Conservation (phyloP, 2,888 invertebrate genomes). For the Sphecodes monilicornis region DNA sequence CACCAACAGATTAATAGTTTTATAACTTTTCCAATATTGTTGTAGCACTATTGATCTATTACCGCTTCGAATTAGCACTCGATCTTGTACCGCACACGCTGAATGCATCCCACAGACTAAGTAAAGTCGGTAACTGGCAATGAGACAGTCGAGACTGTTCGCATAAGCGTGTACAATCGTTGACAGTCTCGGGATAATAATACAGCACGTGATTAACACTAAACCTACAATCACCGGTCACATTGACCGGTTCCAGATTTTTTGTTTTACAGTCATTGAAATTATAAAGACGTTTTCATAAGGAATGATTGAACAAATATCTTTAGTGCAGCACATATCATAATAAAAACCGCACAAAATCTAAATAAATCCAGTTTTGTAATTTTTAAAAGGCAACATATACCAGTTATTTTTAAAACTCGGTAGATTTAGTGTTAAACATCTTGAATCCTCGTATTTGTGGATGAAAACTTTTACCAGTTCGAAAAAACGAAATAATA, state of each 20-base stretch:
- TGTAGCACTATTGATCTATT: not conserved
- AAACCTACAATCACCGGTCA: too few species aligned
- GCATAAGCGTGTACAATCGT: slow-evolving; percentile 30
- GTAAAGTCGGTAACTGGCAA: slow-evolving; percentile 20
- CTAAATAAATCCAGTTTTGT: too few species aligned
- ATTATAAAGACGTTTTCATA: too few species aligned
- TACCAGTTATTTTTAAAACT: too few species aligned
- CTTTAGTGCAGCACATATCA: too few species aligned
- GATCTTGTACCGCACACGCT: slow-evolving; percentile 15
- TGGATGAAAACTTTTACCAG: not conserved
- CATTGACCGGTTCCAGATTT: too few species aligned
- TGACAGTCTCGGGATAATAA: slow-evolving; percentile 26
- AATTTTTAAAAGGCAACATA: too few species aligned
- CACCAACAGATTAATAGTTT: not conserved
- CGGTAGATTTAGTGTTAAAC: too few species aligned
- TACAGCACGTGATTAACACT: not conserved
- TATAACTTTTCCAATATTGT: not conserved
- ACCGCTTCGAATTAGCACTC: not conserved
- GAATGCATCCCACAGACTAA: slow-evolving; percentile 16
- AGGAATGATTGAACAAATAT: too few species aligned
- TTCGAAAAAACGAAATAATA: not conserved
- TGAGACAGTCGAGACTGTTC: slow-evolving; percentile 20
- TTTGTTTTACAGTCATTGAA: too few species aligned
- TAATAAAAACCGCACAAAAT: too few species aligned
- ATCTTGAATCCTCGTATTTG: not conserved